phyloP scores from a whole-genome alignment of 2,797 vertebrate genomes.

The Lacerta viridis region DNA sequence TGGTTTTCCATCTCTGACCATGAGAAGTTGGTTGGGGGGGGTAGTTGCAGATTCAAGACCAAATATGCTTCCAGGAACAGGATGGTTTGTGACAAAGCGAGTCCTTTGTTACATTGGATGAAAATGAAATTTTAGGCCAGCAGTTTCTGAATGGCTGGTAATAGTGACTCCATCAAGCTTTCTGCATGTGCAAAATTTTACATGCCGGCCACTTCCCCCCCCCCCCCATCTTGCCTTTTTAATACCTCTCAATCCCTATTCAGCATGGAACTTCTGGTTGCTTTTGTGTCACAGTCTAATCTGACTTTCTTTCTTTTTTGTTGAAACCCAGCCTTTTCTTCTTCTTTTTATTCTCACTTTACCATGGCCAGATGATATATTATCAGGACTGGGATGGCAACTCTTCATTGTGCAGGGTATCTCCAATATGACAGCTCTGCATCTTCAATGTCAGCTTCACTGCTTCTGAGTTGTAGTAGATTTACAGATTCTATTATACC shows the following conservation, averaged over 20 bases:
- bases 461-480: slow-evolving; percentile 75
- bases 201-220: not conserved
- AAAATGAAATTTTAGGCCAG: not conserved
- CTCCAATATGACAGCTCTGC: slow-evolving; percentile 76
- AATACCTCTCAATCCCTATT: slow-evolving; percentile 44
- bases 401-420: slow-evolving; percentile 73
- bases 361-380: slow-evolving; percentile 70
- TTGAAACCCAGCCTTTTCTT: slow-evolving; percentile 51
- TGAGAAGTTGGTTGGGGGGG: not conserved
- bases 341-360: slow-evolving; percentile 39
- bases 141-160: not conserved
- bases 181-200: not conserved
- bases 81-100: not conserved
- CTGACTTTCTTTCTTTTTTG: slow-evolving; percentile 64
- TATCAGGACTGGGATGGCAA: slow-evolving; percentile 60
- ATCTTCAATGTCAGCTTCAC: slow-evolving; percentile 75
- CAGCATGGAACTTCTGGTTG: slow-evolving; percentile 52
- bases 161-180: not conserved
- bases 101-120: not conserved
- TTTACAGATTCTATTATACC: slow-evolving; percentile 85
- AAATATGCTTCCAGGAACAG: not conserved
- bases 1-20: no score
- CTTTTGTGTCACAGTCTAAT: slow-evolving; percentile 46
- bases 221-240: slow-evolving; percentile 33
- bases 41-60: not conserved